A percentile compares a stretch with the other conserved stretches of the same genome.
These are phyloP conservation scores for Ips typographus DNA, from an alignment of 1,140 invertebrate genomes.

Conservation along the genomic window DNA sequence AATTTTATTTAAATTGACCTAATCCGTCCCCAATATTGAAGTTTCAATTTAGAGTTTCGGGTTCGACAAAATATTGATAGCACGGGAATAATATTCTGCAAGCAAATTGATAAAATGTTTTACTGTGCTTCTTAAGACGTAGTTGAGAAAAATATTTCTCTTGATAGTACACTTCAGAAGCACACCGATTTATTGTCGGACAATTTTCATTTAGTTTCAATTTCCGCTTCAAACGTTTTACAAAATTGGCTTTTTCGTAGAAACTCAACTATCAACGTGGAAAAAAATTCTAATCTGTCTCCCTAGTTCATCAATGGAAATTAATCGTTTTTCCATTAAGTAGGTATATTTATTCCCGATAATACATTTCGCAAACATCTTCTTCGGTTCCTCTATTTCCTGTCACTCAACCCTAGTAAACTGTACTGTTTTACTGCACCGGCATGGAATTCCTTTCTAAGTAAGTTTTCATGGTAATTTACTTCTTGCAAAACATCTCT, in stretches of 20 bases:
- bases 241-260: neutral
- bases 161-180: conserved; percentile 8
- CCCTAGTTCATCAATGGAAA: neutral
- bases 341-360: conserved; percentile 9
- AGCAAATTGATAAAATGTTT: conserved; percentile 24
- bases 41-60: conserved; percentile 6
- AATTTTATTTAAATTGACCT: conserved; percentile 3
- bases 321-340: conserved; percentile 3
- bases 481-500: conserved; percentile 8
- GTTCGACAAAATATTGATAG: conserved; percentile 21
- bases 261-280: neutral
- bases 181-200: conserved; percentile 15
- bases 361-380: conserved; percentile 10
- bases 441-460: conserved; percentile 10
- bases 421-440: conserved; percentile 11
- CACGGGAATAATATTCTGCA: conserved; percentile 15
- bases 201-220: neutral
- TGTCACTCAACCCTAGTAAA: conserved; percentile 11
- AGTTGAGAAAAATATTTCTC: conserved; percentile 19
- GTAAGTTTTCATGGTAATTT: conserved; percentile 22
- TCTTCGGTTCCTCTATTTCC: neutral
- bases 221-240: neutral
- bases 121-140: conserved; percentile 11
- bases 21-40: neutral
- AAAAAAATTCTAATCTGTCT: neutral